Conservation (phyloP, 2,113 vertebrate species). For the Chroicocephalus ridibundus region DNA sequence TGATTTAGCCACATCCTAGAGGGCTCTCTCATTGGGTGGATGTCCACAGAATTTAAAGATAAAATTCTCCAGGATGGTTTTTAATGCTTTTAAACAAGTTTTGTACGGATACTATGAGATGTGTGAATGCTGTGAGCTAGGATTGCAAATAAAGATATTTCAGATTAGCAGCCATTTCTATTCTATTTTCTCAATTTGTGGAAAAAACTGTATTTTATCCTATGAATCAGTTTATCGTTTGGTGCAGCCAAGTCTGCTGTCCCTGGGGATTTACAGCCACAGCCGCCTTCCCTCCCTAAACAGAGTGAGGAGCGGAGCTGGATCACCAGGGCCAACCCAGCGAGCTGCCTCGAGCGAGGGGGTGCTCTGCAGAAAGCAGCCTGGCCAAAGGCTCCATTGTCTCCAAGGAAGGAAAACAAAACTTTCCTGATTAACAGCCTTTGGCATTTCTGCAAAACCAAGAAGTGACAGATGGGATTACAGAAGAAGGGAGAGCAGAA, state of each 20-base stretch:
- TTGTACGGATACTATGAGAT: not conserved
- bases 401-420: not conserved
- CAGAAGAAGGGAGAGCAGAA: not conserved
- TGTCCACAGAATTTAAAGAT: not conserved
- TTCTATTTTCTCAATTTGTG: not conserved
- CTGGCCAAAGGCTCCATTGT: not conserved
- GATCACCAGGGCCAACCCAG: not conserved
- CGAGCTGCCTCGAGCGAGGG: fast-evolving
- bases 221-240: not conserved
- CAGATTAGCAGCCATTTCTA: not conserved
- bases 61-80: not conserved
- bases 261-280: not conserved
- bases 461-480: not conserved
- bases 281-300: not conserved
- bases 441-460: not conserved
- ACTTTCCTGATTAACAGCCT: not conserved
- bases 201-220: not conserved
- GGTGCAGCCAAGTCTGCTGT: not conserved
- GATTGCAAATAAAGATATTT: not conserved
- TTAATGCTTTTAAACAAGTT: not conserved
- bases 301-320: not conserved
- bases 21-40: not conserved
- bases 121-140: not conserved
- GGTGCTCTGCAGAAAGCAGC: not conserved
- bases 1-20: not conserved